These are phyloP conservation scores for Ruditapes philippinarum DNA, from an alignment of 1,140 invertebrate species.

Conservation along the genomic window DNA sequence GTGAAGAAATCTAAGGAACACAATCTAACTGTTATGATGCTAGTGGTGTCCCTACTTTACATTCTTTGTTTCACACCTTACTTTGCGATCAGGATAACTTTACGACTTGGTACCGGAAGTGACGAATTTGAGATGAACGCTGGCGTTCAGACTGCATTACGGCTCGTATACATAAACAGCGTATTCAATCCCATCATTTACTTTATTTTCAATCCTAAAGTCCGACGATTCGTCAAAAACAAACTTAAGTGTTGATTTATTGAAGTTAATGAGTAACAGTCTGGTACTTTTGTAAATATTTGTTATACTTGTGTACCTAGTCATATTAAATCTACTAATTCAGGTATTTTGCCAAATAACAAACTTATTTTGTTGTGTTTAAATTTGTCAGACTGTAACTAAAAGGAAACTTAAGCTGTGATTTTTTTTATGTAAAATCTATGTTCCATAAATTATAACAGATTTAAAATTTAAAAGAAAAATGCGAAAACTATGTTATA, in stretches of 20 bases:
- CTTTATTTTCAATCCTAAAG: constrained; percentile 24
- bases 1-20: background rate
- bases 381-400: no score
- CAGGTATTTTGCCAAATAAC: no score
- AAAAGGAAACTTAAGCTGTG: no score
- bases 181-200: constrained; percentile 21
- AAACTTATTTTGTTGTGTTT: no score
- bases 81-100: background rate
- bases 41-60: background rate
- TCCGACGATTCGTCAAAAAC: background rate
- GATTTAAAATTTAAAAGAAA: no score
- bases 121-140: background rate
- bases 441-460: no score
- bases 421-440: no score
- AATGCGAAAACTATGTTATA: no score
- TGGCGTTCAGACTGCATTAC: background rate
- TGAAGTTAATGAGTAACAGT: no score
- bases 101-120: background rate
- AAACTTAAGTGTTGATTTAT: background rate
- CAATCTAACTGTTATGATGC: constrained; percentile 16
- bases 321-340: no score
- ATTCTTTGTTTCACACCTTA: constrained; percentile 22
- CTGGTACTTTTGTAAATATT: no score
- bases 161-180: background rate
- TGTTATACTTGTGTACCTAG: no score